Percentiles rank a stretch among this genome's conserved stretches.
Evolutionary conservation across 2,113 vertebrate genomes (phyloP).

Genomic region (Austrofundulus limnaeus): DNA sequence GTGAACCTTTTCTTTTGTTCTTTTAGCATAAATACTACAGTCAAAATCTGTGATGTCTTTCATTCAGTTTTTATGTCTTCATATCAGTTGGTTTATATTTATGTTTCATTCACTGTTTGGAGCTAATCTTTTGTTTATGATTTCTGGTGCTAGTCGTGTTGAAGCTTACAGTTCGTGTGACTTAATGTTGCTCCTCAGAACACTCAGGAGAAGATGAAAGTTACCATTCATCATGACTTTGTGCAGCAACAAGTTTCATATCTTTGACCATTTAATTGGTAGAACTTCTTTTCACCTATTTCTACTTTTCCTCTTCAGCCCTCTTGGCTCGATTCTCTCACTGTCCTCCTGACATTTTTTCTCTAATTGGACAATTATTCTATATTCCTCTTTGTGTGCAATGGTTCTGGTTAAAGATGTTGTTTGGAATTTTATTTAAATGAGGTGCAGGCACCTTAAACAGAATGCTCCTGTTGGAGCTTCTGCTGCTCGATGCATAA

Average conservation of each 20-base stretch:
- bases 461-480: constrained; percentile 10
- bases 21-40: too few species aligned
- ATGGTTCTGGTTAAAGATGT: constrained; percentile 42
- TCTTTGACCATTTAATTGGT: constrained; percentile 66
- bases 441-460: constrained; percentile 17
- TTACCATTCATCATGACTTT: constrained; percentile 40
- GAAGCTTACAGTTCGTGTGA: constrained; percentile 19
- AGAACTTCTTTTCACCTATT: constrained; percentile 64
- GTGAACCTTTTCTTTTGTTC: too few species aligned
- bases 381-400: constrained; percentile 53
- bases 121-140: constrained; percentile 13
- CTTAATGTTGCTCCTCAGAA: constrained; percentile 26
- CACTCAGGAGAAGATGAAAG: constrained; percentile 48
- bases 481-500: background rate
- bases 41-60: constrained; percentile 13
- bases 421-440: constrained; percentile 63
- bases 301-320: constrained; percentile 29
- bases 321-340: constrained; percentile 20
- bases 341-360: constrained; percentile 57
- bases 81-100: background rate
- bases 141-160: background rate
- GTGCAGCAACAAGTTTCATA: constrained; percentile 23
- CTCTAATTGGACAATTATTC: constrained; percentile 72
- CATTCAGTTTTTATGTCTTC: background rate
- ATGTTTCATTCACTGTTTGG: too few species aligned